Conservation (phyloP, 2,888 invertebrate genomes). For the Falcaria lacertinaria region DNA sequence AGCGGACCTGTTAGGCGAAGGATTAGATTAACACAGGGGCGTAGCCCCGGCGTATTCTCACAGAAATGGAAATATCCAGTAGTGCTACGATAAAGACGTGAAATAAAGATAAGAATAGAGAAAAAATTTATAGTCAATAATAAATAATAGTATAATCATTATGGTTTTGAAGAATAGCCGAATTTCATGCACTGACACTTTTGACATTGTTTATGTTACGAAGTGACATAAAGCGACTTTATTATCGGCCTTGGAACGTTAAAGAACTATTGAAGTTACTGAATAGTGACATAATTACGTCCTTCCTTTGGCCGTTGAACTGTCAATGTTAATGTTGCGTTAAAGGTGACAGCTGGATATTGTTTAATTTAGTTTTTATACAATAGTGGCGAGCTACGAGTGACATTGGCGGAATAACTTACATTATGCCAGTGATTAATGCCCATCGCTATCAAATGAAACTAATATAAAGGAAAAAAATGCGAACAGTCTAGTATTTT, state of each 20-base stretch:
- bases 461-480: not conserved
- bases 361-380: not conserved
- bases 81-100: too few relatives aligned
- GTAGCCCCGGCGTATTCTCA: too few relatives aligned
- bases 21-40: too few relatives aligned
- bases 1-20: too few relatives aligned
- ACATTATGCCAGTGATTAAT: not conserved
- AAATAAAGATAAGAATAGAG: too few relatives aligned
- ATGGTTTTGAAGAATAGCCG: too few relatives aligned
- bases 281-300: not conserved
- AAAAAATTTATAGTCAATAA: too few relatives aligned
- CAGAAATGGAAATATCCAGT: too few relatives aligned
- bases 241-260: not conserved
- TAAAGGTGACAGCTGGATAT: conserved; percentile 1
- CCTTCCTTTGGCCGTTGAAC: not conserved
- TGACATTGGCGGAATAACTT: not conserved
- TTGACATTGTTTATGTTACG: too few relatives aligned
- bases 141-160: too few relatives aligned
- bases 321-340: not conserved
- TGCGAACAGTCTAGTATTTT: not conserved
- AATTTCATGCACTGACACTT: too few relatives aligned
- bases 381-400: not conserved
- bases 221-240: not conserved
- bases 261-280: not conserved
- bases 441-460: not conserved